Conservation (phyloP, 2,888 invertebrate genomes). For the Cheilosia vernalis region DNA sequence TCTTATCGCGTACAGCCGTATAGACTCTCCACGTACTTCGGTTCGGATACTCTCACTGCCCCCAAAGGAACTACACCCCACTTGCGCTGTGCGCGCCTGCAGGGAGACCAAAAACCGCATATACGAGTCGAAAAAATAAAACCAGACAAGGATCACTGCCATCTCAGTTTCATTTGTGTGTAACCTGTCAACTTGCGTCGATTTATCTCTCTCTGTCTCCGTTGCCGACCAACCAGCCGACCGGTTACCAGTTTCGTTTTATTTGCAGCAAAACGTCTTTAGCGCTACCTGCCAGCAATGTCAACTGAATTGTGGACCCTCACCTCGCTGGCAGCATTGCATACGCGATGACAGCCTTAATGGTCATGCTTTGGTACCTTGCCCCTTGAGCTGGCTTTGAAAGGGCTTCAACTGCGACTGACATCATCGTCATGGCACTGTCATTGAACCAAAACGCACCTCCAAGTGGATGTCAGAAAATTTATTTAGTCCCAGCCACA, state of each 20-base stretch:
- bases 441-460: constrained; percentile 54
- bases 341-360: constrained; percentile 76
- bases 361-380: constrained; percentile 71
- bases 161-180: constrained; percentile 77
- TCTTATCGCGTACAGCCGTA: background rate
- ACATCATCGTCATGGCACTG: constrained; percentile 69
- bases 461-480: constrained; percentile 63
- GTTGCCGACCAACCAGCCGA: constrained; percentile 48
- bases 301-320: constrained; percentile 60
- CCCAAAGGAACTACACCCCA: constrained; percentile 63
- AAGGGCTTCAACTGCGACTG: constrained; percentile 46
- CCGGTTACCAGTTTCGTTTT: constrained; percentile 60
- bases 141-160: constrained; percentile 65
- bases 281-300: constrained; percentile 56
- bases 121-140: constrained; percentile 29
- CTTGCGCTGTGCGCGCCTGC: constrained; percentile 16
- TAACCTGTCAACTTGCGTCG: constrained; percentile 76
- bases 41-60: constrained; percentile 66
- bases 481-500: constrained; percentile 61
- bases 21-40: constrained; percentile 53
- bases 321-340: constrained; percentile 50
- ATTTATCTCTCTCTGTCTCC: constrained; percentile 75
- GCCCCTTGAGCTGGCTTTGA: constrained; percentile 39
- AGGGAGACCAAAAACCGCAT: constrained; percentile 65
- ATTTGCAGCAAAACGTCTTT: constrained; percentile 25